Conservation (phyloP, 2,797 vertebrate genomes). For the Lateolabrax maculatus region DNA sequence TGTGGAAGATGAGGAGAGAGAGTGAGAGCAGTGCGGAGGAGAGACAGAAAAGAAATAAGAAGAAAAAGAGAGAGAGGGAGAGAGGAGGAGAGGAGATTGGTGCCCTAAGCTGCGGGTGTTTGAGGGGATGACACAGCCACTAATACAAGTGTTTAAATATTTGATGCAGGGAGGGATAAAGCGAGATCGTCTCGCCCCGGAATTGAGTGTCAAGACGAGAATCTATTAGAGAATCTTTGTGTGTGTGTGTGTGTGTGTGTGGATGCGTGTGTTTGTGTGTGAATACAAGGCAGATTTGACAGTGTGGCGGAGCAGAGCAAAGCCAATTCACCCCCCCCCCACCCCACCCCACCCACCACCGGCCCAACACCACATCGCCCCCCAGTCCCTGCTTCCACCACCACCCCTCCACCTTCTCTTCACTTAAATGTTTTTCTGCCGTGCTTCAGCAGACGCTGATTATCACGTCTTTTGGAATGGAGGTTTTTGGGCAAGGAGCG, state of each 20-base stretch:
- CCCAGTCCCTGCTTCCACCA: conserved; percentile 43
- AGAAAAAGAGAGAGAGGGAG: conserved; percentile 30
- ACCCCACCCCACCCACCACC: conserved; percentile 62
- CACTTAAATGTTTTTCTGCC: conserved; percentile 93
- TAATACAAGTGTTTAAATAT: conserved; percentile 99
- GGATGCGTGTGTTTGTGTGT: conserved; percentile 28
- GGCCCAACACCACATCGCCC: conserved; percentile 21
- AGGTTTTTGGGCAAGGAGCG: conserved; percentile 58
- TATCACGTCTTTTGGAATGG: conserved; percentile 88
- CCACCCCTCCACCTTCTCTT: conserved; percentile 84
- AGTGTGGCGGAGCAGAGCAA: conserved; percentile 73
- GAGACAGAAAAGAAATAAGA: conserved; percentile 74
- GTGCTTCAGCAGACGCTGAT: conserved; percentile 96
- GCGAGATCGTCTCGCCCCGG: conserved; percentile 98
- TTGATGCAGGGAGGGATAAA: conserved; percentile 99
- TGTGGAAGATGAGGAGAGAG: conserved; percentile 71
- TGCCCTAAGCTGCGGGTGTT: conserved; percentile 90
- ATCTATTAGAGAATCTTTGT: conserved; percentile 98
- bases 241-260: conserved; percentile 47
- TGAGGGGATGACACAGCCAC: conserved; percentile 90
- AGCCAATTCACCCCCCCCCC: conserved; percentile 68
- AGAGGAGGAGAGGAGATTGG: conserved; percentile 81
- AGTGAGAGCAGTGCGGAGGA: conserved; percentile 62
- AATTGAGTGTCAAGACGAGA: conserved; percentile 99
- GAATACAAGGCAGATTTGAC: conserved; percentile 73